Evolutionary conservation across 2,113 vertebrate genomes (phyloP).

Genomic region (Heterocephalus glaber): DNA sequence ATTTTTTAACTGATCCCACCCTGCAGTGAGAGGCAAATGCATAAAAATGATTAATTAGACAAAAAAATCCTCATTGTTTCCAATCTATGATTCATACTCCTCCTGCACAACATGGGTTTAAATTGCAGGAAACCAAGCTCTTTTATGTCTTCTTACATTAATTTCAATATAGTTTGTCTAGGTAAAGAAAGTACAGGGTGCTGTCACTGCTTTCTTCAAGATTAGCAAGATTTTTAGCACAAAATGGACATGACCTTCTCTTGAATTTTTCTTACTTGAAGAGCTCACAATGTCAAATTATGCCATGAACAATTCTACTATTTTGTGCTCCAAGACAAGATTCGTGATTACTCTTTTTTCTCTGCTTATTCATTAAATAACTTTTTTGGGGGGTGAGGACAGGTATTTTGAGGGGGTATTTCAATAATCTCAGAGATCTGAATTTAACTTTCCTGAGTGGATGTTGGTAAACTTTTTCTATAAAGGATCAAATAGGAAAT

Average conservation of each 20-base stretch:
- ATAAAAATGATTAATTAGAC: slow-evolving; percentile 85
- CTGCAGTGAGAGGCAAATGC: slow-evolving; percentile 69
- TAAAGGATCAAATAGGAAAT: neutral
- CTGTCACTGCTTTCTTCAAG: neutral
- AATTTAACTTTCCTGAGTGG: neutral
- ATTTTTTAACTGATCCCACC: slow-evolving; percentile 74
- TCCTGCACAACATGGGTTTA: slow-evolving; percentile 79
- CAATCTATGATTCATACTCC: slow-evolving; percentile 70
- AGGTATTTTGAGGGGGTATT: neutral
- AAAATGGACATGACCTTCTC: neutral
- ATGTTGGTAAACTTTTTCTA: neutral
- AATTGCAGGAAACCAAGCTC: slow-evolving; percentile 66
- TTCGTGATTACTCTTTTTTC: neutral
- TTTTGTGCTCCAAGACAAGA: neutral
- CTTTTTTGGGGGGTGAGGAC: accelerated
- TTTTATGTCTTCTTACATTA: slow-evolving; percentile 75
- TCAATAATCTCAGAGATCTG: neutral
- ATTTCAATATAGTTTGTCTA: slow-evolving; percentile 67
- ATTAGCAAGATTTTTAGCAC: neutral
- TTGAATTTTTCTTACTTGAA: neutral
- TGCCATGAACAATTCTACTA: neutral
- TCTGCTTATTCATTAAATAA: neutral
- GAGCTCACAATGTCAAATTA: neutral
- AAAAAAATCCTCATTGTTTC: slow-evolving; percentile 63
- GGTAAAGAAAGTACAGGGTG: neutral